These are phyloP conservation scores for Cataglyphis livida DNA, from an alignment of 2,888 invertebrate species.

Conservation along the genomic window DNA sequence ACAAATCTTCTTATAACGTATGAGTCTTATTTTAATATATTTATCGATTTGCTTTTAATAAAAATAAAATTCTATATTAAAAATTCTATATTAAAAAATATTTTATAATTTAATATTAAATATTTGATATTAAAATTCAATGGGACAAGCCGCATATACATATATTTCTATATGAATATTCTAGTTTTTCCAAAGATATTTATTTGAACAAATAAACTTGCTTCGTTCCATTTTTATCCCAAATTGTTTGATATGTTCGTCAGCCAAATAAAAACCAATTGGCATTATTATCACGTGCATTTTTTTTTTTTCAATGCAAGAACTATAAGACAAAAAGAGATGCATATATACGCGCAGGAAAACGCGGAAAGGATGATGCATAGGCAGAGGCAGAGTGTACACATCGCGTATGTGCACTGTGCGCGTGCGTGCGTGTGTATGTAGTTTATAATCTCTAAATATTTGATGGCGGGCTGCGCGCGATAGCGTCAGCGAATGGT, in stretches of 20 bases:
- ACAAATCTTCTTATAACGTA: background rate
- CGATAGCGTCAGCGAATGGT: conserved; percentile 64
- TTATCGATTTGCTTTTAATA: background rate
- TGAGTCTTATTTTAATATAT: background rate
- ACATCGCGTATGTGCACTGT: conserved; percentile 42
- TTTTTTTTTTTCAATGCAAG: conserved; percentile 5
- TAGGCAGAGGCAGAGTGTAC: background rate
- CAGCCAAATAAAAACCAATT: background rate
- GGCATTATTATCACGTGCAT: conserved; percentile 7
- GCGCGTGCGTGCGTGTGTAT: conserved; percentile 49
- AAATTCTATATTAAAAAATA: background rate
- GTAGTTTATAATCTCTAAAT: conserved; percentile 81
- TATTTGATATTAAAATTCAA: background rate
- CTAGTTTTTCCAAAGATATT: background rate
- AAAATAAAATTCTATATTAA: background rate
- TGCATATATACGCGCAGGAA: conserved; percentile 18
- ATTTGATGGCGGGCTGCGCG: conserved; percentile 77
- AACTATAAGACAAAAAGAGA: background rate
- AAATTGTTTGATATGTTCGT: background rate
- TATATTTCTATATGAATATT: background rate
- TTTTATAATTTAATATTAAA: background rate
- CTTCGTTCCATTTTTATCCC: background rate
- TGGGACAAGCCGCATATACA: background rate
- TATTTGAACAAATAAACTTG: background rate
- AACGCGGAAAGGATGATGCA: conserved; percentile 51